A percentile compares a stretch with the other conserved stretches of the same genome.
Evolutionary conservation across 1,140 invertebrate species (phyloP).

Genomic region (Marisa cornuarietis): DNA sequence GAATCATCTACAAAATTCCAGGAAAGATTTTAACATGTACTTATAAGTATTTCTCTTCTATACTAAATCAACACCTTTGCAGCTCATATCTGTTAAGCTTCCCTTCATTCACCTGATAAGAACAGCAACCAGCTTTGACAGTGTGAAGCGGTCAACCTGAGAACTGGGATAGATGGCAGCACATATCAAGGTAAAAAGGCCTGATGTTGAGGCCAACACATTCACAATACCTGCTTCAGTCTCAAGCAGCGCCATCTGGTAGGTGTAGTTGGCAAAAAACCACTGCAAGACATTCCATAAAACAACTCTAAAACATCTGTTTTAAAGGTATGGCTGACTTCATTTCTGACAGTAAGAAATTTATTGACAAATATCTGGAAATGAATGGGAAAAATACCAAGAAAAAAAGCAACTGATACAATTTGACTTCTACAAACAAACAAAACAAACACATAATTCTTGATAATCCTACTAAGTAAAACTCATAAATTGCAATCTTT

Average conservation of each 20-base stretch:
- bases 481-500: too few relatives aligned
- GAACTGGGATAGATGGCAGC: conserved; percentile 83
- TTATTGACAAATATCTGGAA: too few relatives aligned
- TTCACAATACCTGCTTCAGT: conserved; percentile 82
- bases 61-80: too few relatives aligned
- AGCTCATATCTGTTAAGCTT: neutral
- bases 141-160: conserved; percentile 79
- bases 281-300: conserved; percentile 71
- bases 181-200: conserved; percentile 84
- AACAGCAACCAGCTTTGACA: conserved; percentile 82
- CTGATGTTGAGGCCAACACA: conserved; percentile 83
- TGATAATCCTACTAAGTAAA: too few relatives aligned
- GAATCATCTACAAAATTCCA: too few relatives aligned
- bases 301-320: conserved; percentile 7
- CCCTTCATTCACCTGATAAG: conserved; percentile 67
- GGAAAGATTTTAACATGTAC: too few relatives aligned
- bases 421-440: too few relatives aligned
- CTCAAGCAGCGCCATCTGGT: conserved; percentile 80
- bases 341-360: too few relatives aligned
- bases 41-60: too few relatives aligned
- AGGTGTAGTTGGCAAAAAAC: conserved; percentile 84
- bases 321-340: neutral
- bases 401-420: too few relatives aligned
- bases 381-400: too few relatives aligned
- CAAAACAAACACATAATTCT: too few relatives aligned